These are phyloP conservation scores for Pelobates cultripes DNA, from an alignment of 2,797 vertebrate species.

Conservation along the genomic window DNA sequence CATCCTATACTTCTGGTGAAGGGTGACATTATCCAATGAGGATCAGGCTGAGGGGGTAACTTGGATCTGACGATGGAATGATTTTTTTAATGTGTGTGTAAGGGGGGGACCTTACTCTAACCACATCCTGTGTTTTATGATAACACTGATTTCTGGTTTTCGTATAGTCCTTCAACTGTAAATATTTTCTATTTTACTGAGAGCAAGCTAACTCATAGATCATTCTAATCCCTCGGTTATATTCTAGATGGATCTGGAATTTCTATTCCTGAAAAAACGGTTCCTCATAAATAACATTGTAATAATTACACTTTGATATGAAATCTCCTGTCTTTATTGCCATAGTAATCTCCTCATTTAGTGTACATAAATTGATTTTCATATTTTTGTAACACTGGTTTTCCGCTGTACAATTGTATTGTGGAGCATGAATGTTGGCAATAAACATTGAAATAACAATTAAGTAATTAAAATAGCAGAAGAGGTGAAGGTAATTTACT, in stretches of 20 bases:
- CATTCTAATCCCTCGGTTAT: background rate
- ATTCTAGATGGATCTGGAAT: background rate
- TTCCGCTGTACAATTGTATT: background rate
- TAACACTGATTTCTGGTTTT: no score
- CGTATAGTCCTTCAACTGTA: no score
- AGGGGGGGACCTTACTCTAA: no score
- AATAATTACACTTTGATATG: background rate
- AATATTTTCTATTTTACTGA: no score
- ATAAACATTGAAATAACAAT: constrained; percentile 8
- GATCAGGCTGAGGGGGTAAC: no score
- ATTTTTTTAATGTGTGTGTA: no score
- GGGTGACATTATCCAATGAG: no score
- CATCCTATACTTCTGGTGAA: no score
- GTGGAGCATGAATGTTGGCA: background rate
- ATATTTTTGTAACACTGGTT: background rate
- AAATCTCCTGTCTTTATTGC: background rate
- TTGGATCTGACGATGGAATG: no score
- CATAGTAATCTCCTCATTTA: background rate
- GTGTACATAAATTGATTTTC: constrained; percentile 7
- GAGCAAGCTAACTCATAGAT: background rate
- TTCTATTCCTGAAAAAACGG: background rate
- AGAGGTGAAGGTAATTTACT: background rate
- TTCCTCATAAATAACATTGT: background rate
- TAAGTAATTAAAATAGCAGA: background rate
- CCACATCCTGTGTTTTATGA: no score